Percentiles rank a stretch among this genome's conserved stretches.
Conservation (phyloP, 2,888 invertebrate genomes). For the Drosophila demipolita region DNA sequence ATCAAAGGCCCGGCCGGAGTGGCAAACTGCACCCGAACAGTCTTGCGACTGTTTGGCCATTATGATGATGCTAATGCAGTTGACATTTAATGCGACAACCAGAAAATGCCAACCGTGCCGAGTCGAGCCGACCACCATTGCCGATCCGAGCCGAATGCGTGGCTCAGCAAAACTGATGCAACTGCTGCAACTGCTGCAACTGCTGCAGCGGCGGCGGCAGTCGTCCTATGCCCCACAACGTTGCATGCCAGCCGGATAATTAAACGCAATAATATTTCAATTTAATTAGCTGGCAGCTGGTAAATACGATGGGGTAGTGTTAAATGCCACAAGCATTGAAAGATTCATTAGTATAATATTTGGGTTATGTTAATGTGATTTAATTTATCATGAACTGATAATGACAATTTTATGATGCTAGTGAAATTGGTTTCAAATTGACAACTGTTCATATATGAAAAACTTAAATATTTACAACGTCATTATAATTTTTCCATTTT, state of each 20-base stretch:
- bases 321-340: conserved; percentile 42
- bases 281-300: conserved; percentile 76
- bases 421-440: conserved; percentile 8
- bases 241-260: conserved; percentile 50
- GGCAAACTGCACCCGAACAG: conserved; percentile 40
- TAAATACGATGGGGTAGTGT: conserved; percentile 51
- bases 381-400: conserved; percentile 45
- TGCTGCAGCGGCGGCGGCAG: conserved; percentile 5
- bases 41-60: conserved; percentile 65
- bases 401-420: conserved; percentile 43
- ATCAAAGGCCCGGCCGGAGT: conserved; percentile 56
- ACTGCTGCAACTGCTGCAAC: not conserved
- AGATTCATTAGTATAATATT: conserved; percentile 59
- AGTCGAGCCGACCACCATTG: conserved; percentile 2
- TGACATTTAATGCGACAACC: conserved; percentile 72
- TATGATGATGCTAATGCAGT: conserved; percentile 79
- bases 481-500: not conserved
- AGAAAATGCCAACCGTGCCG: conserved; percentile 49
- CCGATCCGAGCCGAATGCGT: conserved; percentile 17
- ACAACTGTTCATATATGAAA: conserved; percentile 18
- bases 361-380: conserved; percentile 53
- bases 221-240: conserved; percentile 1
- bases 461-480: not conserved
- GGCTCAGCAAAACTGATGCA: conserved; percentile 23
- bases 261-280: conserved; percentile 77